Evolutionary conservation across 1,140 invertebrate genomes (phyloP).

Genomic region (Gonioctena quinquepunctata): DNA sequence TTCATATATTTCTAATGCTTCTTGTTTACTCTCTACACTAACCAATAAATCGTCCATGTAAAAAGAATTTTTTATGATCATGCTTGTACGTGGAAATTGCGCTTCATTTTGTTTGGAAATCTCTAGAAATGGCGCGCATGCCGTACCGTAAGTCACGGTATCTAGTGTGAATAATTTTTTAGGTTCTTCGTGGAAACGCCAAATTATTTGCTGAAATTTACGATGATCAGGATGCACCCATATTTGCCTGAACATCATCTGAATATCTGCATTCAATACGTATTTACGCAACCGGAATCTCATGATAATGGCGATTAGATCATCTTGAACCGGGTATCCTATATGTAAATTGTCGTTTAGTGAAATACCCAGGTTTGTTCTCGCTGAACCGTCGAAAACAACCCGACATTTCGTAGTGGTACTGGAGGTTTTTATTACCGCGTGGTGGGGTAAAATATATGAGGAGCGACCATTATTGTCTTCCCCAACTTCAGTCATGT

Average conservation of each 20-base stretch:
- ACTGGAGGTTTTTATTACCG: neutral
- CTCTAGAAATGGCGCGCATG: neutral
- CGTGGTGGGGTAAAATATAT: neutral
- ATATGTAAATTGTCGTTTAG: neutral
- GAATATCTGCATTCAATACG: neutral
- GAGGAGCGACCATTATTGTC: neutral
- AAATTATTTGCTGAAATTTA: neutral
- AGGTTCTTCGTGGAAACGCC: neutral
- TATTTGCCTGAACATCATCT: neutral
- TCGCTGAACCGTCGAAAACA: neutral
- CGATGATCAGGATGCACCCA: neutral
- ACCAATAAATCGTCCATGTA: constrained; percentile 57
- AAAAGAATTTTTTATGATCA: constrained; percentile 47
- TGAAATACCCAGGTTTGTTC: neutral
- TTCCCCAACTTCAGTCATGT: neutral
- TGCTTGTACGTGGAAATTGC: constrained; percentile 38
- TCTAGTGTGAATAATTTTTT: neutral
- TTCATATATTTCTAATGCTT: neutral
- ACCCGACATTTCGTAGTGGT: neutral
- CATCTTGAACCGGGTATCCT: neutral
- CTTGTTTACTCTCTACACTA: constrained; percentile 44
- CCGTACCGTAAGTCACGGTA: neutral
- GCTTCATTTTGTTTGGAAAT: too few species aligned
- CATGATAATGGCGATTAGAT: neutral
- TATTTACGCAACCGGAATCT: neutral